Evolutionary conservation across 1,140 invertebrate species (phyloP), one percentile per base, ranked within the genome.

Genomic region (Ceratoteleas bidentatus): DNA sequence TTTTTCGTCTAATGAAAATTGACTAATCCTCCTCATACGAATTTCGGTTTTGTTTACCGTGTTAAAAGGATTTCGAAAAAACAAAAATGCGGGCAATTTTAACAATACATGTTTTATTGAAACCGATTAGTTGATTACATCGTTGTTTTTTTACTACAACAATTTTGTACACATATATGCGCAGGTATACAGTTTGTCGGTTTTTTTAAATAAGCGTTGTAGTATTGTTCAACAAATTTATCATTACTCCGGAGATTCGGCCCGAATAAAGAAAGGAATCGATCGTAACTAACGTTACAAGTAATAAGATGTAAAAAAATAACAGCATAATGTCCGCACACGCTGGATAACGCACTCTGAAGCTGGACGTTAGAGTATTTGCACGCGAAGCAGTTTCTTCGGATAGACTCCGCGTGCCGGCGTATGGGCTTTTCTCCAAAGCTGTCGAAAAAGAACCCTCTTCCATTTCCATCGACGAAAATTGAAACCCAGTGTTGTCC

Each of bases 261-360:
- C 8, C 32, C 11, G 60, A 62, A 62, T 15, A 62, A n/a, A 49
- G 3, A 6, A 7, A 14, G 2, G 32, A 64, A 64, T 52, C 9
- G 14, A 50, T 52, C 10, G 15, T 36, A 64, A 52, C 13, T 16
- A 64, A 64, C 10, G n/a, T 45, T 45, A 10, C 32, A 33, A 52
- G 49, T 65, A 65, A 65, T n/a, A n/a, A 38, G 34, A 32, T 40
- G 4, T n/a, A 50, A 36, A 64, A 50, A 64, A 45, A 64, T 64
- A 64, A 64, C 32, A 14, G 24, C 34, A 52, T 64, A 50, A 64
- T 50, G 58, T 49, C 58, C 58, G 13, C 43, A 50, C 2, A 62
- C 58, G 3, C 33, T 34, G 13, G 58, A 62, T 3, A 14, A 38
- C 11, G 50, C 33, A 15, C 13, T 52, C 11, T 64, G 60, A 3